Conservation (phyloP, 2,888 invertebrate genomes). For the Theretra japonica region DNA sequence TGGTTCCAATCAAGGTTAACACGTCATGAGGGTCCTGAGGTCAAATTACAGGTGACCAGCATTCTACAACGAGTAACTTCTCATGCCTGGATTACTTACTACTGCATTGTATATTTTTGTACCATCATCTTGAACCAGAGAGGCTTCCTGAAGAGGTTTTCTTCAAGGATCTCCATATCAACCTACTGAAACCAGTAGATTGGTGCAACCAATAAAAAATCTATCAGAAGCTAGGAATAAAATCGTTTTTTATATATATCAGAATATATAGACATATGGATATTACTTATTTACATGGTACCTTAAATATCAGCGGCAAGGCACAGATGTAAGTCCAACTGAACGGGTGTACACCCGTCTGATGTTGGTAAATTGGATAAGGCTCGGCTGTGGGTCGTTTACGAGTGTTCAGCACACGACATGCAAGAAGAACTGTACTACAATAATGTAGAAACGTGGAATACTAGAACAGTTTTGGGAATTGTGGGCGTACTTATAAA, state of each 20-base stretch:
- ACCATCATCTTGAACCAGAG: too few relatives aligned
- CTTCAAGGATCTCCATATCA: too few relatives aligned
- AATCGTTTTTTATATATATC: background rate
- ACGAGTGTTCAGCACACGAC: conserved; percentile 6
- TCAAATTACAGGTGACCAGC: too few relatives aligned
- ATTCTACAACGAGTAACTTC: too few relatives aligned
- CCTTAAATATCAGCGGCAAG: background rate
- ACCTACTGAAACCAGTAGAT: background rate
- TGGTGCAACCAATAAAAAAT: background rate
- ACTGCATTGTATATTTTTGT: too few relatives aligned
- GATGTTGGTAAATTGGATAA: conserved; percentile 1
- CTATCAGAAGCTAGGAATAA: background rate
- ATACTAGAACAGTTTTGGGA: background rate
- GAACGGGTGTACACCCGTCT: too few relatives aligned
- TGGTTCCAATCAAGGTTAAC: too few relatives aligned
- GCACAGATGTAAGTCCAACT: background rate
- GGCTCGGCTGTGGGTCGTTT: conserved; percentile 5
- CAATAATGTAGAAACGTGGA: conserved; percentile 8
- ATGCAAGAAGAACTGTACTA: conserved; percentile 12
- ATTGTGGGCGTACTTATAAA: background rate
- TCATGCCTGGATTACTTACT: too few relatives aligned
- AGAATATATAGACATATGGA: background rate
- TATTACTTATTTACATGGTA: background rate
- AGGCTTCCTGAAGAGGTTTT: too few relatives aligned
- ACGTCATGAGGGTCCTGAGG: too few relatives aligned